Evolutionary conservation across 1,140 invertebrate species (phyloP), one percentile per base, ranked within the genome.

Genomic region (Drosophila sechellia): DNA sequence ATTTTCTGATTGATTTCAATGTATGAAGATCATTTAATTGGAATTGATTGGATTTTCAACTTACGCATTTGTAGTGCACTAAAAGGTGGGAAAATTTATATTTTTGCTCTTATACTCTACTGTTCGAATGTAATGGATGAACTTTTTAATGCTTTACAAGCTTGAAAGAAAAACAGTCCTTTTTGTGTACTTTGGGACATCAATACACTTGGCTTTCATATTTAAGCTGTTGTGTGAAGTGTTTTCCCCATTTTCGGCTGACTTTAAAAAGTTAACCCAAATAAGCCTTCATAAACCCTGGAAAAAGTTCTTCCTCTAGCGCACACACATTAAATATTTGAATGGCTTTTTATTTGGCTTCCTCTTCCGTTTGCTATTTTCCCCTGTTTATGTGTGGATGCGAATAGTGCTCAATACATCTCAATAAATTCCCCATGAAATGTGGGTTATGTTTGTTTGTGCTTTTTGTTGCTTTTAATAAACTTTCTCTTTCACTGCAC

Each of bases 391-490:
- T 25, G 12, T 25, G 15, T 17, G 37, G 31, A 50, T 37, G 43
- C 37, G 71, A 54, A 56, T 74, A 43, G 58, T 48, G 31, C 57
- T 54, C 71, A 35, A 72, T 73, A 43, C 69, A 74, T 63, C 49
- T 73, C 70, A 74, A 76, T 72, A 72, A 72, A 74, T 64, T 50
- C 46, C 37, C 53, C 54, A 65, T 52, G 60, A 56, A 75, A 76
- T 76, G 72, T 76, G 60, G 55, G 56, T 66, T 79, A 65, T 79
- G 49, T 66, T 78, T 73, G 43, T 43, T 55, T 48, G 20, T 3
- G 3, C 3, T 31, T 31, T 54, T 59, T 72, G 43, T 50, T 72
- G 59, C 58, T 66, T 53, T 73, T 73, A 63, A 74, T 63, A 58
- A 73, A 73, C 60, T 73, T 71, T 70, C 42, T 46, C 49, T 17